phyloP scores from a whole-genome alignment of 1,140 invertebrate species.

The Rhizoglyphus robini region DNA sequence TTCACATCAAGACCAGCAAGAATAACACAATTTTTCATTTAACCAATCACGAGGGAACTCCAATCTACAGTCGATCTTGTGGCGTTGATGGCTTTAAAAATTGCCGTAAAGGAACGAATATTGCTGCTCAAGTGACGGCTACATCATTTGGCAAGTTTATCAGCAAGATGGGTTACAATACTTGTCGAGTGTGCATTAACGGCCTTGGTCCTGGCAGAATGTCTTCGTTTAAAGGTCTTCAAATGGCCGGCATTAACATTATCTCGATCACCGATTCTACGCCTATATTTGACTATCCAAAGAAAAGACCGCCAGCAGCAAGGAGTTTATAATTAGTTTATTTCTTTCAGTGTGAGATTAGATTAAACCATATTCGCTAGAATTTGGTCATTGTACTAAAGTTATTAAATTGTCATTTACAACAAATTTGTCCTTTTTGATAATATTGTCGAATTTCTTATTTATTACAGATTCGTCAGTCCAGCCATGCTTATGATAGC shows the following conservation, averaged over 20 bases:
- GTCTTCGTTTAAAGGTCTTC: conserved; percentile 78
- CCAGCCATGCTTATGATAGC: not conserved
- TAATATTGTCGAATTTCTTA: conserved; percentile 1
- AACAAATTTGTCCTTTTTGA: not conserved
- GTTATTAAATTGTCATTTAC: conserved; percentile 4
- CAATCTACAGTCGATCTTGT: conserved; percentile 23
- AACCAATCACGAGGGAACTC: conserved; percentile 49
- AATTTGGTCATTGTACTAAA: not conserved
- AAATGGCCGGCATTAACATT: conserved; percentile 73
- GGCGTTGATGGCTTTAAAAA: conserved; percentile 85
- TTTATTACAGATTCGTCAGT: not conserved
- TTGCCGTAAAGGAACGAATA: conserved; percentile 82
- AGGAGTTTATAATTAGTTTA: conserved; percentile 17
- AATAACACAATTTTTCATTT: conserved; percentile 77
- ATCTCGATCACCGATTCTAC: conserved; percentile 81
- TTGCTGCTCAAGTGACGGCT: conserved; percentile 84
- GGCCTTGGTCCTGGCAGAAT: conserved; percentile 74
- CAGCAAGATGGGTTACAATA: conserved; percentile 46
- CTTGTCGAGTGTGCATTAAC: conserved; percentile 54
- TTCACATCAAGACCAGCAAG: conserved; percentile 57
- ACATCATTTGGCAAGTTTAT: conserved; percentile 52
- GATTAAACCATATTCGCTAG: not conserved
- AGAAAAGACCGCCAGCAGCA: conserved; percentile 44
- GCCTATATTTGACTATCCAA: conserved; percentile 42
- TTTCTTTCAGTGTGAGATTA: too few relatives aligned